Base-by-base conservation (phyloP, 37 sponge, comb jelly and placozoan genomes). In the Cliona cf. orientalis region DNA sequence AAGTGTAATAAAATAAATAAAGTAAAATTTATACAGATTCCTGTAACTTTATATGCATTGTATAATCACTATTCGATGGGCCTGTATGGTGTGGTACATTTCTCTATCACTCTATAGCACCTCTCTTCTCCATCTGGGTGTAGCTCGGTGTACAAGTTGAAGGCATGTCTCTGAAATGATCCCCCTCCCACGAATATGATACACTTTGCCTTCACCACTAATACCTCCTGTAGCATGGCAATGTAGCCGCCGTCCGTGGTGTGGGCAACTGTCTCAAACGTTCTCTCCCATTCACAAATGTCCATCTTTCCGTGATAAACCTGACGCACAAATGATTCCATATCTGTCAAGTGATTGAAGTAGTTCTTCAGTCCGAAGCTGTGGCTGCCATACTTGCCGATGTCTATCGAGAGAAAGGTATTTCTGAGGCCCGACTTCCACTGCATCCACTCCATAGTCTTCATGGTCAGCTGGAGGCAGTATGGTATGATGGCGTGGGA, bases 171-270 rank as follows among this genome's bases (percentile, higher is more conserved):
- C 58, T 85, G 85, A 44, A 85, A 85, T 1, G 70, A 36, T 11
- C 85, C 85, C 2, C 78, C 82, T 2, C 88, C 88, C n/a, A 66
- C 75, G 55, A 87, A 80, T 19, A 88, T 35, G 22, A 88, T 69
- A 43, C 89, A 88, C 64, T 77, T 82, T 35, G 83, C 76, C 37
- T 31, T 76, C 7, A 71, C 49, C 7, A 76, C 83, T 36, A 88
- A 40, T 6, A 55, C 26, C 44, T 77, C 71, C 64, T 88, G 83
- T 28, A 88, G 39, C 45, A 67, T 66, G 5, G 70, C 81, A 61
- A 75, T 62, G 42, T 82, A 88, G 7, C 72, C 83, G 26, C 55
- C 42, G 58, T 88, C 77, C 3, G 41, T 32, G 0, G 32, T 82
- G 1, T 55, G 34, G 23, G 70, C 46, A 32, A 76, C 55, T 36